phyloP scores from a whole-genome alignment of 2,797 vertebrate genomes.

The Tiaroga cobitis region DNA sequence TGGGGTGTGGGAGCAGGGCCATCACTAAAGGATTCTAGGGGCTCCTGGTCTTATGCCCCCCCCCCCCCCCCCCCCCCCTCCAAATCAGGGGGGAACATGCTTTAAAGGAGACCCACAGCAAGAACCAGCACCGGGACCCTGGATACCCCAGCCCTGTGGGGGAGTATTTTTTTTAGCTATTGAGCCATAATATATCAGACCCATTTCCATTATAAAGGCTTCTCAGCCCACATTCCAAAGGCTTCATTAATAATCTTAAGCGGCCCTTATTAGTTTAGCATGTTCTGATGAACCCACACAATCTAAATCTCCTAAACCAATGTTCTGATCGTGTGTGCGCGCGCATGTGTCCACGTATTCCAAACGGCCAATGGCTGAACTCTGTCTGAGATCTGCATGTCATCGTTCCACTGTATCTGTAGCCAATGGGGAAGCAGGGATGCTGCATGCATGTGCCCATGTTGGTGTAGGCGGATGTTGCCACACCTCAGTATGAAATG shows the following conservation, averaged over 20 bases:
- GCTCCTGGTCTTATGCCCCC: too few species aligned
- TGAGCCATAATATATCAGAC: conserved; percentile 47
- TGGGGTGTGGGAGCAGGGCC: neutral
- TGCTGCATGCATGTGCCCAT: conserved; percentile 65
- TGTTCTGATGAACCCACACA: conserved; percentile 41
- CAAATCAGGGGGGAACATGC: too few species aligned
- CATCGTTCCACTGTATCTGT: conserved; percentile 72
- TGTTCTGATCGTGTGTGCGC: conserved; percentile 16
- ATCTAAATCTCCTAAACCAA: conserved; percentile 5
- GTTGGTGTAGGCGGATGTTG: conserved; percentile 49
- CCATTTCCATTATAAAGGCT: conserved; percentile 73
- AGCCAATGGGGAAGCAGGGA: conserved; percentile 69
- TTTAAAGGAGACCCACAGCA: neutral
- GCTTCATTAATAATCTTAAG: conserved; percentile 75
- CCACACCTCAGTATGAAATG: conserved; percentile 46
- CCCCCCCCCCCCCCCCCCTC: too few species aligned
- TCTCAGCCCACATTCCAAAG: conserved; percentile 66
- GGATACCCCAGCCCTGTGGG: neutral
- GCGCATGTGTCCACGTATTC: neutral
- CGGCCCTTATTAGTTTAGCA: conserved; percentile 65
- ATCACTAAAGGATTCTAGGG: neutral
- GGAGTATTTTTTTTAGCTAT: conserved; percentile 29
- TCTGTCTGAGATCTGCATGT: conserved; percentile 62
- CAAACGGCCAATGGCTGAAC: conserved; percentile 68
- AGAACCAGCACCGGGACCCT: neutral